Evolutionary conservation across 2,888 invertebrate species (phyloP), one percentile per base, ranked within the genome.

Genomic region (Philopedon plagiatum): DNA sequence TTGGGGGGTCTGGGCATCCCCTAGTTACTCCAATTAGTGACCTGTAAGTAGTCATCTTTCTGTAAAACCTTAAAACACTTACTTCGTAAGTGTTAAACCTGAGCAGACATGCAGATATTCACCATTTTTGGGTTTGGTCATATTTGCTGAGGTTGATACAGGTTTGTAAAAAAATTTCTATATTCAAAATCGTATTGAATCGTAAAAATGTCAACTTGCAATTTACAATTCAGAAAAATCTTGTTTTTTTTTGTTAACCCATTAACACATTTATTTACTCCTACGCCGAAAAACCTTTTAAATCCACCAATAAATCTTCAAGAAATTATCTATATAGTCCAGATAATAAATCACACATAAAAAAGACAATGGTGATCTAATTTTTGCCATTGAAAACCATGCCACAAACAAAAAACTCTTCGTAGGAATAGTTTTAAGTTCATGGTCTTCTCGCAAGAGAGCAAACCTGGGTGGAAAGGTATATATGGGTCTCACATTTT

Each of bases 401-500:
- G 39, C 23, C 39, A 67, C 49, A 51, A 64, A 68, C 46, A 54
- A 62, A 62, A 54, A 41, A 39, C 61, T 51, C 51, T 60, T 57
- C 44, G 34, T 39, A 21, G 51, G 46, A 60, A 51, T 51, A 11
- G 21, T 39, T n/a, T 54, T 62, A 71, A 71, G 71, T 71, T 71
- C 71, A 71, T 49, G 71, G 71, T 23, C 71, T 71, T 9, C 21
- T 19, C 1, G 2, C 18, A 41, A 19, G 57, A 11, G 54, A 37
- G 51, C 54, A 29, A 21, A 41, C 29, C 58, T 58, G 58, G 51
- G 71, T 70, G 70, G 70, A 57, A 71, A 71, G 67, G 72, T 69
- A 73, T 73, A 73, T 73, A 73, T 65, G 73, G 62, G 65, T 21
- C 57, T 29, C 56, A 15, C 11, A 69, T 69, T 73, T 73, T 73